Conservation (phyloP, 2,797 vertebrate species). For the Manis crassicaudata region DNA sequence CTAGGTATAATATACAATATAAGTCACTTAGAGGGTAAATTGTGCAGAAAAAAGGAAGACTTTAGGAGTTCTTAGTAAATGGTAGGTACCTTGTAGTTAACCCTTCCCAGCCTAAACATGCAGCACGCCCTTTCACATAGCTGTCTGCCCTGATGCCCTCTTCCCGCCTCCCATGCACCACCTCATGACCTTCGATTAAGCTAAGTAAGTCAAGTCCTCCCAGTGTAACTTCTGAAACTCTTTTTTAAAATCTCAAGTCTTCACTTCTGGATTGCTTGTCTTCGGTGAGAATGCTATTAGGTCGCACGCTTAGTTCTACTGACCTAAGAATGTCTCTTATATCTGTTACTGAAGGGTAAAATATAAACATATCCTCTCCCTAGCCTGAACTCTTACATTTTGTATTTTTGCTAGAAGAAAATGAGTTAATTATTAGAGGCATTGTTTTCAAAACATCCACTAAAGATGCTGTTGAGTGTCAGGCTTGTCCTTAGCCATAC, state of each 20-base stretch:
- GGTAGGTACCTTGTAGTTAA: background rate
- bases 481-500: background rate
- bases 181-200: background rate
- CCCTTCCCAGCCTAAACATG: background rate
- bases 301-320: background rate
- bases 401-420: background rate
- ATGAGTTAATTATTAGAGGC: constrained; percentile 19
- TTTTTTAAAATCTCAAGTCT: constrained; percentile 34
- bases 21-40: constrained; percentile 12
- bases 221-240: background rate
- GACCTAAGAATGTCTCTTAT: background rate
- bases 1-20: background rate
- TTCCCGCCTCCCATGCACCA: background rate
- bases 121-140: background rate
- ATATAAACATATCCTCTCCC: constrained; percentile 10
- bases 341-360: constrained; percentile 1
- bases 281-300: background rate
- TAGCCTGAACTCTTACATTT: constrained; percentile 2
- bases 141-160: background rate
- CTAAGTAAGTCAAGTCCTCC: background rate
- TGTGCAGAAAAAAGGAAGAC: constrained; percentile 15
- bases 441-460: constrained; percentile 27
- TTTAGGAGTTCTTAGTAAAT: constrained; percentile 29
- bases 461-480: background rate
- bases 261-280: constrained; percentile 17